Evolutionary conservation across 2,113 vertebrate species (phyloP), one percentile per base, ranked within the genome.

Genomic region (Pangasianodon hypophthalmus): DNA sequence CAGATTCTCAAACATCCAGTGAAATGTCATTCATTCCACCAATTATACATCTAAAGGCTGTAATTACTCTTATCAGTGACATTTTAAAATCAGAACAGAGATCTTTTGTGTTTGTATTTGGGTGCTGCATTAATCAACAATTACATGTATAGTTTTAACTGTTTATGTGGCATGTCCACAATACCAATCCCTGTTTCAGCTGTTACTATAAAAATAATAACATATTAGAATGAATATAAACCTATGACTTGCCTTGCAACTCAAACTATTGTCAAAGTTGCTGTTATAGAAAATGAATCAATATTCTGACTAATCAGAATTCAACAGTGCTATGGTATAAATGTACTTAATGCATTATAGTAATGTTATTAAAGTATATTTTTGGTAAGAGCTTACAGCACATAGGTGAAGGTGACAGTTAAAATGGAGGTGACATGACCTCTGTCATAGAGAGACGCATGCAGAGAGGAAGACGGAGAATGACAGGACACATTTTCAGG

Each of bases 21-120:
- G 7, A 94, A 95, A 93, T 94, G 92, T 91, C 93, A 94, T 69
- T 91, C 64, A 87, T 92, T 91, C 92, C 91, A 89, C 79, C 73
- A 80, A 80, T 92, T 91, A 88, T 91, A 79, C 62, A 88, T 86
- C 69, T 75, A 80, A 75, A 62, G 21, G 44, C 46, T 86, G 88
- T 48, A 80, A 83, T 81, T 67, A 41, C 32, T 85, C 85, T 88
- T 69, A 88, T 81, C 75, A 48, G 26, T 60, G 86, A 32, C 79
- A 87, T 87, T 77, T 77, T 16, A 41, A 58, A 77, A 86, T 86
- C 85, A 6, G 67, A 86, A 75, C 2, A 4, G 18, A 50, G 46
- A 86, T 73, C 85, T 75, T 86, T 71, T 69, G 50, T 73, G 48
- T 73, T 54, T 73, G 69, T 87, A 37, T 77, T 73, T 85, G 60